Evolutionary conservation across 2,888 invertebrate genomes (phyloP), one percentile per base, ranked within the genome.

Genomic region (Lepidocyrtinus sp.): DNA sequence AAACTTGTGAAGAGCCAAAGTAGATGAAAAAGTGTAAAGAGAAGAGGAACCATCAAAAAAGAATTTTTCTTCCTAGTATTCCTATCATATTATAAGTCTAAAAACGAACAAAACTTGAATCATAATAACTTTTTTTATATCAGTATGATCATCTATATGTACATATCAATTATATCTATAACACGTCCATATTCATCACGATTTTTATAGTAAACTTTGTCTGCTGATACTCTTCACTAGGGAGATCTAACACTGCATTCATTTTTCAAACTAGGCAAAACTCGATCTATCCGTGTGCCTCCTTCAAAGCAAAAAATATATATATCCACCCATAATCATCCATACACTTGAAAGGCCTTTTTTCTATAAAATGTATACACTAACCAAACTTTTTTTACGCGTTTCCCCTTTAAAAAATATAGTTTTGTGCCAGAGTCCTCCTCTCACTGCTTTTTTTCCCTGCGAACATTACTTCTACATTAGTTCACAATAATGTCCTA

Each of bases 61-160:
- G n/a, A n/a, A n/a, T 68, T 68, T 74, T 74, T 74, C 50, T 62
- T 27, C 21, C 62, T 59, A 22, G 50, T 50, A 50, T 50, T 50
- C 50, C n/a, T 50, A 50, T 50, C 17, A 50, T 15, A 50, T 50
- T 59, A 69, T 73, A 64, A 70, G 55, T 25, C 59, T 67, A 65
- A 74, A 74, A 73, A 72, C 63, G 78, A 67, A 76, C 65, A 70
- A 75, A 79, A 79, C 74, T 79, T 79, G 74, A 73, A 79, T 67
- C 69, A 72, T 78, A 46, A 79, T 63, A 74, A 73, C 63, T 69
- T 76, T 71, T 75, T 65, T 25, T 63, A 50, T 50, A 36, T 36
- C 36, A 63, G 27, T 67, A 68, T 46, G 75, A n/a, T 24, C 36
- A 68, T 19, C n/a, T 36, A 50, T 75, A 45, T 62, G 68, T 17